These are phyloP conservation scores for Rhabdomys pumilio DNA, from an alignment of 2,797 vertebrate species.

Conservation along the genomic window DNA sequence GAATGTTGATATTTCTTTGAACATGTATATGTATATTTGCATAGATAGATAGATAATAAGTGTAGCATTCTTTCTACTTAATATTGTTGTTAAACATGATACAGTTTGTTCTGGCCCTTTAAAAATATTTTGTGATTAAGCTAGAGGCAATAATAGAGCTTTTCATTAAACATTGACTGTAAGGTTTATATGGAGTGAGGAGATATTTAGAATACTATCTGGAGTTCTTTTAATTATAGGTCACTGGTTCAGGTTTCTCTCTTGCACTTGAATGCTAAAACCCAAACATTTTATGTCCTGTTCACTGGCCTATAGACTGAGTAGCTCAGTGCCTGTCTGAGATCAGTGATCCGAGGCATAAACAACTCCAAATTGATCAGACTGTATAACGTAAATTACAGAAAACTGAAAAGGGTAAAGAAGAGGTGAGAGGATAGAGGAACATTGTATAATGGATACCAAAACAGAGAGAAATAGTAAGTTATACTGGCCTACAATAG, in stretches of 20 bases:
- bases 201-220: background rate
- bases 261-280: background rate
- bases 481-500: background rate
- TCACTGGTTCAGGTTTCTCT: background rate
- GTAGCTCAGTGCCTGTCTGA: background rate
- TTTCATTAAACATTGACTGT: constrained; percentile 26
- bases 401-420: background rate
- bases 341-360: constrained; percentile 39
- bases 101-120: background rate
- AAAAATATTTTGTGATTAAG: background rate
- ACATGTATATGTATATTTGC: background rate
- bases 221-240: background rate
- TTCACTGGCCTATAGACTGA: constrained; percentile 26
- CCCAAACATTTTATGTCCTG: background rate
- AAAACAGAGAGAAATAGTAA: background rate
- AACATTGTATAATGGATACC: background rate
- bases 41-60: background rate
- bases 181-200: background rate
- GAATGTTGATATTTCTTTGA: background rate
- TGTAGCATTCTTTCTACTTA: background rate
- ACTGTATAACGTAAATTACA: background rate
- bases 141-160: background rate
- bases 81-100: background rate
- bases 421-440: no score
- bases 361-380: background rate